Conservation (phyloP, 2,797 vertebrate genomes). For the Numenius phaeopus region DNA sequence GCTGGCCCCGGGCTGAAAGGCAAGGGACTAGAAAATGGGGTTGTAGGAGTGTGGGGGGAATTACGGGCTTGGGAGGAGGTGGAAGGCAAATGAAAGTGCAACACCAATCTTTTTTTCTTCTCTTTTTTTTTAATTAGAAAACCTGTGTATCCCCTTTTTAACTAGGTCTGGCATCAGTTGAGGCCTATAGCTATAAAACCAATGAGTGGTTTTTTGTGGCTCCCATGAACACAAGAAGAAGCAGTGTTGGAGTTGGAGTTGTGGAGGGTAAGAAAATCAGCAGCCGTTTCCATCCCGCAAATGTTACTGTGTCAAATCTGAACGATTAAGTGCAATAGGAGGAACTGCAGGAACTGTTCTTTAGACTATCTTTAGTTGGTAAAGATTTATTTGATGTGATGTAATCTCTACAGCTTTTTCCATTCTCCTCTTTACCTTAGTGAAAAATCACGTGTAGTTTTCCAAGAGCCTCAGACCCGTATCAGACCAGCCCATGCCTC, state of each 20-base stretch:
- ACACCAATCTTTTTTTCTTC: slow-evolving; percentile 74
- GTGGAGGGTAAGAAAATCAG: slow-evolving; percentile 88
- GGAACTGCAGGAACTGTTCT: neutral
- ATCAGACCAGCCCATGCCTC: neutral
- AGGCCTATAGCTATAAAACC: slow-evolving; percentile 91
- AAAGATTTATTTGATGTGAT: neutral
- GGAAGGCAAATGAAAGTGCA: slow-evolving; percentile 60
- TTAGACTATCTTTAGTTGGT: neutral
- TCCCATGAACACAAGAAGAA: slow-evolving; percentile 95
- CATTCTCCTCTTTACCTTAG: neutral
- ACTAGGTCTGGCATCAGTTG: slow-evolving; percentile 93
- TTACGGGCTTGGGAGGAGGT: slow-evolving; percentile 46
- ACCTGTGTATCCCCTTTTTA: slow-evolving; percentile 72
- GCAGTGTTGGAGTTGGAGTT: slow-evolving; percentile 96
- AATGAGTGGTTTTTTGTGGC: slow-evolving; percentile 95
- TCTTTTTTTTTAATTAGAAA: slow-evolving; percentile 77
- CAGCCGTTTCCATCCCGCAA: neutral
- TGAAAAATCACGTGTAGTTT: neutral
- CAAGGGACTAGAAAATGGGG: neutral
- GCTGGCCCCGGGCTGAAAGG: neutral
- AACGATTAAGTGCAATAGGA: neutral
- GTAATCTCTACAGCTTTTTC: neutral
- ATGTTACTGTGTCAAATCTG: neutral
- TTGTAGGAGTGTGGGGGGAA: neutral
- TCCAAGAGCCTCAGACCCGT: neutral